Base-by-base conservation (phyloP, 2,888 invertebrate genomes). In the Dexiosoma caninum region DNA sequence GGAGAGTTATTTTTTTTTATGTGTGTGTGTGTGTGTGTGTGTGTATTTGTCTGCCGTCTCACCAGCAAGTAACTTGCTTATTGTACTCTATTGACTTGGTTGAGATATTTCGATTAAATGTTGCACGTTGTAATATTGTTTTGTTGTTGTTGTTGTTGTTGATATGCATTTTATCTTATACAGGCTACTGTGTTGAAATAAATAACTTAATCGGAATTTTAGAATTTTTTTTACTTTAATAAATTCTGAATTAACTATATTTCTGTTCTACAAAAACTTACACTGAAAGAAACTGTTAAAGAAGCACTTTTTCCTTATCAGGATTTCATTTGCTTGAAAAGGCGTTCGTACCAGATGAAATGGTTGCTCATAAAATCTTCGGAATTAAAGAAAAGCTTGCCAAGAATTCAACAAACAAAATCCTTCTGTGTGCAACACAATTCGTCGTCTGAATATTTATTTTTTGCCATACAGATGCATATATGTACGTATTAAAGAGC, bases 91-190 rank as follows among this genome's bases (percentile, higher is more conserved):
- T 37, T 46, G 44, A 59, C 49, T 70, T 77, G 57, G 40, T 64
- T 70, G 57, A 70, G 62, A 64, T 77, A 64, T 70, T 64, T 64
- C 23, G 62, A 77, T 70, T 60, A 76, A 37, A 49, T 77, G 62
- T 62, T 60, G 60, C 37, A 55, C 46, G 46, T 49, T 62, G 51
- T 44, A 40, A 66, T 12, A 14, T 35, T 9, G 27, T 27, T 27
- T 27, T 27, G 27, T 27, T 3, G n/a, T n/a, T n/a, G n/a, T 62
- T 44, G n/a, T 42, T 42, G 8, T 53, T 32, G 27, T 19, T 44
- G 16, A 3, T 42, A 32, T 62, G 53, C 32, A 16, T 62, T 37
- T 53, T 32, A 12, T 62, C 42, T 53, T 40, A 14, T 42, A 42
- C 23, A 21, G 66, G 23, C n/a, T 75, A 37, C 27, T 76, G 59